Evolutionary conservation across 2,113 vertebrate species (phyloP).

Genomic region (Cnemophilus loriae): DNA sequence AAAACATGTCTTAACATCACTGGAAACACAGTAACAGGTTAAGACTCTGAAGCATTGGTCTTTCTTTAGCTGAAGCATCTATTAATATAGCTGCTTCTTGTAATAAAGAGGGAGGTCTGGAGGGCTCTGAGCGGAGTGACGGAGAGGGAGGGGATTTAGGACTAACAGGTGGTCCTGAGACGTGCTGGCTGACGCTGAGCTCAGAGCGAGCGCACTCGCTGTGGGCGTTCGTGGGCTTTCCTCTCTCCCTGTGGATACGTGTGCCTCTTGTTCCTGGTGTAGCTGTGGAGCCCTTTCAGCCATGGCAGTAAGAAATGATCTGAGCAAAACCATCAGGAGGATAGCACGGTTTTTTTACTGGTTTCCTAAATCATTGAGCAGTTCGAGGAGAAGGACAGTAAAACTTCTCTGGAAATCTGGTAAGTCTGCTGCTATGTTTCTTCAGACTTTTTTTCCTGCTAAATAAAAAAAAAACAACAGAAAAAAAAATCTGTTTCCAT

Average conservation of each 20-base stretch:
- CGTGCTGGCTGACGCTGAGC: slow-evolving; percentile 50
- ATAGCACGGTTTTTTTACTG: slow-evolving; percentile 63
- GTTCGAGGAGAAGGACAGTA: slow-evolving; percentile 56
- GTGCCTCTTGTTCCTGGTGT: background rate
- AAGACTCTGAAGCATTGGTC: slow-evolving; percentile 4
- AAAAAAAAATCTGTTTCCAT: background rate
- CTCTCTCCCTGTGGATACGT: background rate
- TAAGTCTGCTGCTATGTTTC: slow-evolving; percentile 35
- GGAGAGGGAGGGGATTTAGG: slow-evolving; percentile 69
- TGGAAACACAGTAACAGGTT: slow-evolving; percentile 33
- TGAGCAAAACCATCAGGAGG: slow-evolving; percentile 71
- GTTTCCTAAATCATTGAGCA: slow-evolving; percentile 64
- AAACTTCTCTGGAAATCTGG: slow-evolving; percentile 67
- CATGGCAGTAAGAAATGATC: slow-evolving; percentile 66
- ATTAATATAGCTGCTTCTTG: slow-evolving; percentile 64
- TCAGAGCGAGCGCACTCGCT: slow-evolving; percentile 19
- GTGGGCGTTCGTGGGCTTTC: slow-evolving; percentile 4
- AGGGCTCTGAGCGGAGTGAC: slow-evolving; percentile 29
- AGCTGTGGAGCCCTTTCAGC: background rate
- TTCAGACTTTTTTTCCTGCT: background rate
- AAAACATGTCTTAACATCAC: background rate
- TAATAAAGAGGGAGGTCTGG: slow-evolving; percentile 58
- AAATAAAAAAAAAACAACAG: background rate
- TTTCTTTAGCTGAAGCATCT: slow-evolving; percentile 67
- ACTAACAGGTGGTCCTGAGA: slow-evolving; percentile 72